Percentiles rank a stretch among this genome's conserved stretches.
Conservation (phyloP, 1,140 invertebrate species). For the Caenorhabditis briggsae region DNA sequence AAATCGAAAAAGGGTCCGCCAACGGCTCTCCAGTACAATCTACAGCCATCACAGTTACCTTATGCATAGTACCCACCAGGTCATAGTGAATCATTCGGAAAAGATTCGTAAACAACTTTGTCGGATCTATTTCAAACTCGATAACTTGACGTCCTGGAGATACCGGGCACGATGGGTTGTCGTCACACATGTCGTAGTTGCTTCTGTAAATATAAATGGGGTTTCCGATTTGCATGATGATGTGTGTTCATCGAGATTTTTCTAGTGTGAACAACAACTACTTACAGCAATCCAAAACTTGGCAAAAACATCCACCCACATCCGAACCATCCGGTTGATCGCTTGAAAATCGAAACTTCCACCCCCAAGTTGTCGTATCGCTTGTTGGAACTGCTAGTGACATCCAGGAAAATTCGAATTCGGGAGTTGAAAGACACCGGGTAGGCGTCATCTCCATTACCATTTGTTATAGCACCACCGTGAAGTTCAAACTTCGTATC, state of each 20-base stretch:
- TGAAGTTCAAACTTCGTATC: constrained; percentile 59
- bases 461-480: constrained; percentile 62
- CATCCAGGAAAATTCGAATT: constrained; percentile 63
- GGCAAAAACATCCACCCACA: constrained; percentile 67
- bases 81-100: constrained; percentile 60
- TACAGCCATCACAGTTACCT: constrained; percentile 23
- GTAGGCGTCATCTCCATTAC: constrained; percentile 62
- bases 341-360: constrained; percentile 65
- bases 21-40: constrained; percentile 28
- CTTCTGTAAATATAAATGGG: constrained; percentile 36
- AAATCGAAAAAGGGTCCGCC: not conserved
- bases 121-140: constrained; percentile 58
- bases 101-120: constrained; percentile 54
- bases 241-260: not conserved
- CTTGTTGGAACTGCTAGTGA: constrained; percentile 52
- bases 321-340: constrained; percentile 65
- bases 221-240: not conserved
- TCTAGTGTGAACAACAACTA: not conserved
- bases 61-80: constrained; percentile 47
- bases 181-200: constrained; percentile 63
- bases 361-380: constrained; percentile 61
- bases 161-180: constrained; percentile 65
- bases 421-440: constrained; percentile 50
- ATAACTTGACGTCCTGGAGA: constrained; percentile 64
- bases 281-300: constrained; percentile 65